These are phyloP conservation scores for Hyperoplus immaculatus DNA, from an alignment of 2,797 vertebrate genomes.

Conservation along the genomic window DNA sequence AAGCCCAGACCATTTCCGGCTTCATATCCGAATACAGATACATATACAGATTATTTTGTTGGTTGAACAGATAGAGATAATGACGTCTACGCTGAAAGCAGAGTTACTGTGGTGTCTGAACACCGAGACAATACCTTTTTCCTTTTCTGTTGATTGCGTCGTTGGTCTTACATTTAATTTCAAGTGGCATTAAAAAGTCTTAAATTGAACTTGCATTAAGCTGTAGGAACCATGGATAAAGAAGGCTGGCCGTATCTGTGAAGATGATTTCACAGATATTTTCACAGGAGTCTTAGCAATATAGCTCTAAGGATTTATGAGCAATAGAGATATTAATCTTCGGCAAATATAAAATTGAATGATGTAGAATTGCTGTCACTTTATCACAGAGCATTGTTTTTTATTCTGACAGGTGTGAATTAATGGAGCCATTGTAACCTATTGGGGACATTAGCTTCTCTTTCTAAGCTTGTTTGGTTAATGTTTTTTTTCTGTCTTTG, in stretches of 20 bases:
- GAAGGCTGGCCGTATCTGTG: slow-evolving; percentile 1
- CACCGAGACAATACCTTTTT: too few relatives aligned
- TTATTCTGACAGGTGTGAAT: slow-evolving; percentile 43
- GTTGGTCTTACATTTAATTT: too few relatives aligned
- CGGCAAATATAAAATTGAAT: slow-evolving; percentile 42
- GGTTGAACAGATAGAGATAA: too few relatives aligned
- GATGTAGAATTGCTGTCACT: slow-evolving; percentile 40
- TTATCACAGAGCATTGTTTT: slow-evolving; percentile 30
- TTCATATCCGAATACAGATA: too few relatives aligned
- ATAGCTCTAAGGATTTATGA: slow-evolving; percentile 43
- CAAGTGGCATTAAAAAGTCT: too few relatives aligned
- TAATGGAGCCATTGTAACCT: slow-evolving; percentile 26
- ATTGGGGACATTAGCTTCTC: slow-evolving; percentile 16
- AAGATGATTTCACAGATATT: slow-evolving; percentile 51
- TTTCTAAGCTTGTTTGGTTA: slow-evolving; percentile 2
- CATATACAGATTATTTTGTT: too few relatives aligned
- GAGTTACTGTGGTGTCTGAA: too few relatives aligned
- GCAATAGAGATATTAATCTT: slow-evolving; percentile 46
- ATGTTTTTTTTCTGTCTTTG: slow-evolving; percentile 21
- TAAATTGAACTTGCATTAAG: too few relatives aligned
- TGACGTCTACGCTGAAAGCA: too few relatives aligned
- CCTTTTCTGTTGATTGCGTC: too few relatives aligned
- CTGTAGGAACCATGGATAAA: not conserved
- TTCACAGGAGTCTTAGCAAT: slow-evolving; percentile 6
- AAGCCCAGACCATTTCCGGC: too few relatives aligned